Conservation (phyloP, 2,113 vertebrate species). For the Formicarius rufipectus region DNA sequence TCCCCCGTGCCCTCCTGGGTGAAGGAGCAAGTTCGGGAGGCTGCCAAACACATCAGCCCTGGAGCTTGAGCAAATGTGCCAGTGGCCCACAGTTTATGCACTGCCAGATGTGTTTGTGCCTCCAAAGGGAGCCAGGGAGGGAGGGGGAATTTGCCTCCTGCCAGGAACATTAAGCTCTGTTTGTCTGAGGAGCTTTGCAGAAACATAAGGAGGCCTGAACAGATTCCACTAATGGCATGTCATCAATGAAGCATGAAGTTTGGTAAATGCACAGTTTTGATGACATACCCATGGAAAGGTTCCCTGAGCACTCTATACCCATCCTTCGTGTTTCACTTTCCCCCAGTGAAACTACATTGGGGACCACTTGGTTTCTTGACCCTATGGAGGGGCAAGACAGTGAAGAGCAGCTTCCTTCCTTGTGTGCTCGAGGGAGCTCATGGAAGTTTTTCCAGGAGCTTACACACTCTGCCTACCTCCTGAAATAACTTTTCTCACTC, state of each 20-base stretch:
- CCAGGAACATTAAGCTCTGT: background rate
- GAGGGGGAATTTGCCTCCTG: background rate
- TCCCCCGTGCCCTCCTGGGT: rapidly evolving
- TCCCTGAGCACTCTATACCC: background rate
- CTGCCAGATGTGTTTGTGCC: rapidly evolving
- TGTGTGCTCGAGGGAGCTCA: background rate
- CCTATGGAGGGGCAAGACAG: rapidly evolving
- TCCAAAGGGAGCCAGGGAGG: background rate
- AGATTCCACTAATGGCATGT: background rate
- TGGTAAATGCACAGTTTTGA: background rate
- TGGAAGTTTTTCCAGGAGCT: background rate
- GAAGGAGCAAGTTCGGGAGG: background rate
- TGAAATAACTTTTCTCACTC: background rate
- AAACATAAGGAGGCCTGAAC: background rate
- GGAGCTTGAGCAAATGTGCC: background rate
- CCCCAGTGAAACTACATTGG: rapidly evolving
- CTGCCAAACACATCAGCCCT: background rate
- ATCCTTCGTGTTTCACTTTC: no score
- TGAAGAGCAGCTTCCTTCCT: background rate
- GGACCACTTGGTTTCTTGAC: background rate
- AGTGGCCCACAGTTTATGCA: background rate
- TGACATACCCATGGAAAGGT: background rate
- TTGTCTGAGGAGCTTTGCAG: background rate
- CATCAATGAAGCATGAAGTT: background rate
- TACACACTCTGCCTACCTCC: background rate